Evolutionary conservation across 2,113 vertebrate genomes (phyloP), one percentile per base, ranked within the genome.

Genomic region (Chitala chitala): DNA sequence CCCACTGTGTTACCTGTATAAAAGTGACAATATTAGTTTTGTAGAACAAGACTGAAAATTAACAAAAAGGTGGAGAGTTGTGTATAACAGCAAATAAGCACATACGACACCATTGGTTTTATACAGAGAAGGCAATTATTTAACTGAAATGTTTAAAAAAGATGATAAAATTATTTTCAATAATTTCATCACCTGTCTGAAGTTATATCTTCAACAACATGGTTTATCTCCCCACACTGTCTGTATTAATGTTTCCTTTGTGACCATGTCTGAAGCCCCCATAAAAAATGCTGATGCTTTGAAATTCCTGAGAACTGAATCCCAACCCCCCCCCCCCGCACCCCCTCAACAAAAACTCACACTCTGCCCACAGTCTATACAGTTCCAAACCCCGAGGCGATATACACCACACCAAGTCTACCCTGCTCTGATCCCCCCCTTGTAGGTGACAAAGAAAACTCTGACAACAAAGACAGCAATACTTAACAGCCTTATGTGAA

Each of bases 401-500:
- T 38, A 50, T 33, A 66, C 44, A 71, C 56, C 78, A 42, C 64
- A 38, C 38, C 29, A 64, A 38, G 71, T 53, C 59, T 33, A 56
- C 29, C 69, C 51, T 54, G 58, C 33, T 69, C 24, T 72, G 64
- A 84, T 79, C 87, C 79, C 85, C 86, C 86, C 86, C 85, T 85
- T 85, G 85, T 89, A 90, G 87, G 89, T 90, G 90, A 87, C 82
- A 92, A 91, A 7, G 63, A 84, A 92, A 93, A 93, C 90, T 91
- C 74, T 84, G 74, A 75, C 81, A 82, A 83, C 82, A 86, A 88
- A 91, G 86, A 87, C 79, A 81, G 82, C 79, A 80, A 78, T 77
- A 75, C 78, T 48, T 69, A 80, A 87, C 81, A 82, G 72, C 83
- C 81, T 86, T 82, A 87, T 91, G 90, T 89, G 84, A 90, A 88